These are phyloP conservation scores for Euschistus heros DNA, from an alignment of 1,140 invertebrate genomes.

Conservation along the genomic window DNA sequence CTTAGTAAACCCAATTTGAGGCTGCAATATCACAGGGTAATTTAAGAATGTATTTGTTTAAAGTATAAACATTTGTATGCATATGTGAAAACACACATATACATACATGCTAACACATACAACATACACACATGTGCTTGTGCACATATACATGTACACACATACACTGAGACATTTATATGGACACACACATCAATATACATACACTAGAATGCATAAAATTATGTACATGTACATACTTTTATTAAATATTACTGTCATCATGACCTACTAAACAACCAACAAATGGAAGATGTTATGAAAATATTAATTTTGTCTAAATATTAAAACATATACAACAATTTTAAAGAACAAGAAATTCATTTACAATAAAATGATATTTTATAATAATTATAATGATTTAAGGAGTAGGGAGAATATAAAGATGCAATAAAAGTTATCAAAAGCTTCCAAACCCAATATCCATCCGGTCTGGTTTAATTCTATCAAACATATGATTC, in stretches of 20 bases:
- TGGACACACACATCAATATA: no score
- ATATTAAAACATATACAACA: slow-evolving; percentile 23
- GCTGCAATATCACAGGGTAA: slow-evolving; percentile 24
- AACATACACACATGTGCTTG: no score
- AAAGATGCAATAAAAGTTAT: slow-evolving; percentile 31
- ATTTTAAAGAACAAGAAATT: slow-evolving; percentile 20
- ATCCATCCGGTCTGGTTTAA: slow-evolving; percentile 40
- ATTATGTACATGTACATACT: slow-evolving; percentile 10
- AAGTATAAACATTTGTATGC: slow-evolving; percentile 18
- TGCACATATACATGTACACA: no score
- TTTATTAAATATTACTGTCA: slow-evolving; percentile 2
- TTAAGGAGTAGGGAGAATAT: slow-evolving; percentile 15
- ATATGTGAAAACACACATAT: not conserved
- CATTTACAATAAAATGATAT: slow-evolving; percentile 19
- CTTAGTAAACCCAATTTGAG: slow-evolving; percentile 16
- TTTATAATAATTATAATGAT: slow-evolving; percentile 13
- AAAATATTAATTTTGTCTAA: slow-evolving; percentile 26
- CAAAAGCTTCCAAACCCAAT: slow-evolving; percentile 45
- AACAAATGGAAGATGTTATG: slow-evolving; percentile 25
- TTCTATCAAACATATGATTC: slow-evolving; percentile 36
- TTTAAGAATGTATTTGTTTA: slow-evolving; percentile 22
- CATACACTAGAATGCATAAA: no score
- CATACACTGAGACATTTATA: not conserved
- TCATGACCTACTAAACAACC: slow-evolving; percentile 18
- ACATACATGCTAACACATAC: not conserved